These are phyloP conservation scores for Aphidius colemani DNA, from an alignment of 2,888 invertebrate genomes.

Conservation along the genomic window DNA sequence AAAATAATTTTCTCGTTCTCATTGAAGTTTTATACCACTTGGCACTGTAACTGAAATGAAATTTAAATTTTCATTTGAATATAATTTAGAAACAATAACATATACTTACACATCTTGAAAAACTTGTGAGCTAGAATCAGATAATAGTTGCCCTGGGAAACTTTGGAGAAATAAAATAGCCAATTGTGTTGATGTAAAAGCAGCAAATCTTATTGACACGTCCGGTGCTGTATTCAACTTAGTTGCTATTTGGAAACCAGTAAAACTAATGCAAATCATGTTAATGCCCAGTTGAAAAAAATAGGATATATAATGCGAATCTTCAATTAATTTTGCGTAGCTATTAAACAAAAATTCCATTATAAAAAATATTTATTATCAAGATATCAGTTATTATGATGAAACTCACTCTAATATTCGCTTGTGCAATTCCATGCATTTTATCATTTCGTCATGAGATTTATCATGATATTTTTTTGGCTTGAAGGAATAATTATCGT, in stretches of 20 bases:
- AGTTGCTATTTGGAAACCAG: slow-evolving; percentile 39
- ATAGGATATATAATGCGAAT: slow-evolving; percentile 38
- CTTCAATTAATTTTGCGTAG: slow-evolving; percentile 37
- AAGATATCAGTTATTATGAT: not conserved
- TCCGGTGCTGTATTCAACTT: too few relatives aligned
- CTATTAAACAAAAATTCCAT: slow-evolving; percentile 29
- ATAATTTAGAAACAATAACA: too few relatives aligned
- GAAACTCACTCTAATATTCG: slow-evolving; percentile 30
- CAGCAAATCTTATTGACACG: too few relatives aligned
- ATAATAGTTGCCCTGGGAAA: too few relatives aligned
- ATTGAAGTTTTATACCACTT: too few relatives aligned
- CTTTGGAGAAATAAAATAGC: too few relatives aligned
- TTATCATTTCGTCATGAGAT: slow-evolving; percentile 29
- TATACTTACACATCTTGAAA: too few relatives aligned
- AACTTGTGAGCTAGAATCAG: too few relatives aligned
- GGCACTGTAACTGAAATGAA: too few relatives aligned
- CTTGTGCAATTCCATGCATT: slow-evolving; percentile 37
- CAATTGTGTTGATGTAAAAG: too few relatives aligned
- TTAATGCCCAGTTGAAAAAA: slow-evolving; percentile 43
- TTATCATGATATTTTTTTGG: slow-evolving; percentile 30
- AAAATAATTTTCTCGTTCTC: too few relatives aligned
- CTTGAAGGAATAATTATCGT: slow-evolving; percentile 32
- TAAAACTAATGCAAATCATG: slow-evolving; percentile 44
- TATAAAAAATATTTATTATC: not conserved
- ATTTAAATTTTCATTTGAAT: too few relatives aligned